phyloP scores from a whole-genome alignment of 2,797 vertebrate genomes.

The Diglossa cyanea region DNA sequence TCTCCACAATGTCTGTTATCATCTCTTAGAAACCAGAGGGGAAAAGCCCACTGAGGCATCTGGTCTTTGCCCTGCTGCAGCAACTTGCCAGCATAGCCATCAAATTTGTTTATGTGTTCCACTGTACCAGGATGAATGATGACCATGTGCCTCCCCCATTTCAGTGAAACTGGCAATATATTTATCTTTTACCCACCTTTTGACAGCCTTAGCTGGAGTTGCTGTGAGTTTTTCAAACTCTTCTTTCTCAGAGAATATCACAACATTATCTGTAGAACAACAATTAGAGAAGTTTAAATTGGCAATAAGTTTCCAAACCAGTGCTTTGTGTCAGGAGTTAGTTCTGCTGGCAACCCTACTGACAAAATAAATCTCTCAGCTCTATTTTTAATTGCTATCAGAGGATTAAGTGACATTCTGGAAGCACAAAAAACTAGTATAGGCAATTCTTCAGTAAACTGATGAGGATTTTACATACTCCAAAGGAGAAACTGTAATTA shows the following conservation, averaged over 20 bases:
- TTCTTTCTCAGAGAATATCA: slow-evolving; percentile 94
- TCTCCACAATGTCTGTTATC: background rate
- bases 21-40: background rate
- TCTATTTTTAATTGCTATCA: background rate
- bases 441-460: background rate
- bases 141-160: background rate
- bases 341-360: background rate
- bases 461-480: background rate
- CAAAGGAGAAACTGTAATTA: background rate
- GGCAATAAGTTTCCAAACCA: background rate
- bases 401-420: background rate
- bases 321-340: background rate
- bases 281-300: background rate
- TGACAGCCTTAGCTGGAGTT: slow-evolving; percentile 87
- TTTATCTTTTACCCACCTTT: slow-evolving; percentile 81
- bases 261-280: slow-evolving; percentile 83
- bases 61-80: background rate
- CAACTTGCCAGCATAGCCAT: background rate
- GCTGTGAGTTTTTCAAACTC: slow-evolving; percentile 96
- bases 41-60: background rate
- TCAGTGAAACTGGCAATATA: background rate
- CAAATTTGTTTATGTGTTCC: background rate
- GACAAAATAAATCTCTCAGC: background rate
- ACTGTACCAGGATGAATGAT: background rate
- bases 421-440: background rate